Percentiles rank a stretch among this genome's conserved stretches.
Conservation (phyloP, 2,797 vertebrate species). For the Pteronotus mesoamericanus region DNA sequence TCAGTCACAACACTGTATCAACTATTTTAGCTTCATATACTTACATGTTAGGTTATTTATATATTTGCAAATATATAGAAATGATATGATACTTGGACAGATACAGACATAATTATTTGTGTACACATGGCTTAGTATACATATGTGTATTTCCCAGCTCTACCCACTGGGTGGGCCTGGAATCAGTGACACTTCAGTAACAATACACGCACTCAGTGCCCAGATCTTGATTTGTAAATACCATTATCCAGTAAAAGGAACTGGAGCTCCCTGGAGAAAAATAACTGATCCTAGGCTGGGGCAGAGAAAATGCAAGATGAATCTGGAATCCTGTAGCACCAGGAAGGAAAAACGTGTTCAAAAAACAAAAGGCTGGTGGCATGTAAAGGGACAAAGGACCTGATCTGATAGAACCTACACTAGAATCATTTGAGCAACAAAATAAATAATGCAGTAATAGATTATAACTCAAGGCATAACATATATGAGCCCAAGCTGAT, state of each 20-base stretch:
- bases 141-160: neutral
- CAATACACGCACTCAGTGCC: neutral
- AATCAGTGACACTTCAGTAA: neutral
- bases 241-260: neutral
- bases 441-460: neutral
- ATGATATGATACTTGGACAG: neutral
- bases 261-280: neutral
- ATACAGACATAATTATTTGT: neutral
- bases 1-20: neutral
- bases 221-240: constrained; percentile 18
- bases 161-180: neutral
- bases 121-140: neutral
- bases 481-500: neutral
- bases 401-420: neutral
- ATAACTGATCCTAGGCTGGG: neutral
- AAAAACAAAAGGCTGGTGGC: neutral
- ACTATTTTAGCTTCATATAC: neutral
- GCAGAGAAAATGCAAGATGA: neutral
- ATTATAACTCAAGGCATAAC: neutral
- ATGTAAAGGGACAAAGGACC: neutral
- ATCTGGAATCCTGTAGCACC: neutral
- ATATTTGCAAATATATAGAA: neutral
- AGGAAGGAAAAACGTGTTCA: constrained; percentile 28
- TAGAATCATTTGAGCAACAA: constrained; percentile 1
- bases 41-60: neutral